Conservation (phyloP, 2,797 vertebrate species). For the Phylloscopus collybita region DNA sequence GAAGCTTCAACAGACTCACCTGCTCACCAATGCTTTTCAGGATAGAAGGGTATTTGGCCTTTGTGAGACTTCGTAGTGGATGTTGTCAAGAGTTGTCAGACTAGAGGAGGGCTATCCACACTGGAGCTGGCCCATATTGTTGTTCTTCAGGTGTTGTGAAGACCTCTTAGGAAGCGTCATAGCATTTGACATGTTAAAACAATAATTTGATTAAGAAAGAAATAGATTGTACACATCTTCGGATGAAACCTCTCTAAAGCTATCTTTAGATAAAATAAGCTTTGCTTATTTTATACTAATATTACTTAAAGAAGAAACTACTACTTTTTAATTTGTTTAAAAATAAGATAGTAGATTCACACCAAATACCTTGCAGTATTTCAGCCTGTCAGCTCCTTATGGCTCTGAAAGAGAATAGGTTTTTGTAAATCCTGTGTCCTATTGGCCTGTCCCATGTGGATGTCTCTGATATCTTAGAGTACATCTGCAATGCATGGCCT, state of each 20-base stretch:
- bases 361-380: not conserved
- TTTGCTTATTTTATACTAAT: not conserved
- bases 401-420: not conserved
- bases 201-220: not conserved
- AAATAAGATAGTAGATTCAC: not conserved
- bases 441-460: not conserved
- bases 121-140: not conserved
- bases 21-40: not conserved
- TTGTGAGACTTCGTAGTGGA: not conserved
- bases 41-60: not conserved
- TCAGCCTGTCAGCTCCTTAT: not conserved
- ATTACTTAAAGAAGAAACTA: not conserved
- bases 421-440: not conserved
- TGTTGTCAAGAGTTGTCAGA: not conserved
- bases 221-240: not conserved
- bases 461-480: not conserved
- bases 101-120: accelerated
- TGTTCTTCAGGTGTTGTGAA: not conserved
- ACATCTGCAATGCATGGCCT: not conserved
- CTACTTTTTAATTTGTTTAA: not conserved
- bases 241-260: not conserved
- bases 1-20: not conserved
- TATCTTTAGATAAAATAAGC: not conserved
- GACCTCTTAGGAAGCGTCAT: not conserved
- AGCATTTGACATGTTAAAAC: not conserved